phyloP scores from a whole-genome alignment of 2,113 vertebrate genomes.

The Sarotherodon lohbergeri region DNA sequence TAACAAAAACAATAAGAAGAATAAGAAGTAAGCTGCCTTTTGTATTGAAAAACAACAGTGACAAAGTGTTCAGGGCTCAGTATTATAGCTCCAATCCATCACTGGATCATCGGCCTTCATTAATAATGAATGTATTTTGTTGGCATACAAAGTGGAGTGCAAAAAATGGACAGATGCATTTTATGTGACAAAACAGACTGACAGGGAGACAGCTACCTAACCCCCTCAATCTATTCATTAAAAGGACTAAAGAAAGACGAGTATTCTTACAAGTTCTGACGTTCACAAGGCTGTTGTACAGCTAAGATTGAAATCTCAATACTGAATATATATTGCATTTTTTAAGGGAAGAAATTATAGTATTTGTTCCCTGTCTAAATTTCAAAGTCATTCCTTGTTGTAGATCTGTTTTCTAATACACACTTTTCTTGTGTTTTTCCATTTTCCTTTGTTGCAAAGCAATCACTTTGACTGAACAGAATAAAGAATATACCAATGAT shows the following conservation, averaged over 20 bases:
- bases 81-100: conserved; percentile 29
- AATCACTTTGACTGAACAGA: conserved; percentile 10
- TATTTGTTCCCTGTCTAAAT: neutral
- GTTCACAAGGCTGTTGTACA: neutral
- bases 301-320: conserved; percentile 16
- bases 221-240: neutral
- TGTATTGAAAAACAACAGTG: conserved; percentile 46
- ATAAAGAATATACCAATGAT: neutral
- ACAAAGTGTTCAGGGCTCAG: conserved; percentile 12
- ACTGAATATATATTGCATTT: conserved; percentile 2
- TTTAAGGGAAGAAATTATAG: neutral
- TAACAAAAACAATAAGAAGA: neutral
- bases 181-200: conserved; percentile 9
- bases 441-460: neutral
- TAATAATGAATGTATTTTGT: conserved; percentile 44
- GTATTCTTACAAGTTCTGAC: neutral
- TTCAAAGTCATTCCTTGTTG: conserved; percentile 5
- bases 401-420: conserved; percentile 19
- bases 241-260: neutral
- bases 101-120: conserved; percentile 33
- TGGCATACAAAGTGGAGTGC: neutral
- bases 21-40: neutral
- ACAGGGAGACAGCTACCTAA: neutral
- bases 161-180: neutral
- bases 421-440: conserved; percentile 7